Conservation (phyloP, 2,888 invertebrate species). For the Nomada goodeniana region DNA sequence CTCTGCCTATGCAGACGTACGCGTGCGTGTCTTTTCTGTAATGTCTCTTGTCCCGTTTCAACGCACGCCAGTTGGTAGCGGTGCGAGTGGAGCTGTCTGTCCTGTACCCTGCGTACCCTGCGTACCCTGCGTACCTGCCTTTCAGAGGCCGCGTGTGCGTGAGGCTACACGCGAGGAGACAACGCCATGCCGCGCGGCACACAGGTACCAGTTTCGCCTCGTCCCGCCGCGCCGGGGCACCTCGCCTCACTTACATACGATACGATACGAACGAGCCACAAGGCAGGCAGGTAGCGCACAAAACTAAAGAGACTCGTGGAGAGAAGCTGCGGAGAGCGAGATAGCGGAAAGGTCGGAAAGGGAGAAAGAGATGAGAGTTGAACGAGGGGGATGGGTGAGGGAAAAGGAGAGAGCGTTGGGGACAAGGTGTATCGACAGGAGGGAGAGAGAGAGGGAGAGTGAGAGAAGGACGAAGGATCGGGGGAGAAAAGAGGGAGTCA, state of each 20-base stretch:
- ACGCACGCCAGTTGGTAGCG: background rate
- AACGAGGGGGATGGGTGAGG: conserved; percentile 41
- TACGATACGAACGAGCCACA: conserved; percentile 75
- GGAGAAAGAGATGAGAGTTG: conserved; percentile 35
- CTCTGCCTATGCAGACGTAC: conserved; percentile 41
- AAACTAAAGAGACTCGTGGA: conserved; percentile 77
- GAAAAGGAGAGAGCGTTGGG: conserved; percentile 40
- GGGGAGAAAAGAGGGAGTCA: conserved; percentile 58
- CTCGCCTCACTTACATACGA: conserved; percentile 77
- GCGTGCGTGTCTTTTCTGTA: conserved; percentile 27
- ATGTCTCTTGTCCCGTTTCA: background rate
- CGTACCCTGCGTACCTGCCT: conserved; percentile 25
- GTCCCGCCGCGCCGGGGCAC: conserved; percentile 71
- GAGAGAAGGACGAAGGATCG: conserved; percentile 54
- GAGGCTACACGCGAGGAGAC: conserved; percentile 71
- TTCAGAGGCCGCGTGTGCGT: conserved; percentile 40
- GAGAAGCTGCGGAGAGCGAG: conserved; percentile 62
- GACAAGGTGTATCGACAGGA: conserved; percentile 55
- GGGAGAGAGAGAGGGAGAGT: conserved; percentile 61
- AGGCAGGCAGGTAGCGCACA: conserved; percentile 81
- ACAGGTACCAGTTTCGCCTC: conserved; percentile 60
- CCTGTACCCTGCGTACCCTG: background rate
- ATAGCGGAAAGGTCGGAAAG: conserved; percentile 48
- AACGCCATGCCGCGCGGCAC: conserved; percentile 65
- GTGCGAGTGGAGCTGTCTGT: background rate